Conservation (phyloP, 2,797 vertebrate species). For the Danio choprae region DNA sequence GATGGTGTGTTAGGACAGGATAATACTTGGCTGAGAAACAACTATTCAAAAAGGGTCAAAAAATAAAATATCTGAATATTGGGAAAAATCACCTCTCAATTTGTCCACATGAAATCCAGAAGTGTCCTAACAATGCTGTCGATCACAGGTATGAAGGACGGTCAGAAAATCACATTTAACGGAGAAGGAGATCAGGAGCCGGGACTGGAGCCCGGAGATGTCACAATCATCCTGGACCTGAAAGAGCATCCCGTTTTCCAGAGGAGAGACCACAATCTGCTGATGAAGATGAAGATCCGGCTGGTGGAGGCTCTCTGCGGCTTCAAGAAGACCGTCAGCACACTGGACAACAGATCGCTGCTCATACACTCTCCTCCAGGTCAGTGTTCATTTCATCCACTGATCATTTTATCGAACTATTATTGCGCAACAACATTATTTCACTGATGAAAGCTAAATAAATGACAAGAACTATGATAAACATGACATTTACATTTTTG, state of each 20-base stretch:
- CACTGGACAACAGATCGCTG: slow-evolving; percentile 87
- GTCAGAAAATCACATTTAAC: slow-evolving; percentile 92
- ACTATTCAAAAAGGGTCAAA: too few species aligned
- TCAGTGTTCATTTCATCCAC: slow-evolving; percentile 53
- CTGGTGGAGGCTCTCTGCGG: slow-evolving; percentile 93
- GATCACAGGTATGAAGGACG: slow-evolving; percentile 92
- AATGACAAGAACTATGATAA: too few species aligned
- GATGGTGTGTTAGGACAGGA: too few species aligned
- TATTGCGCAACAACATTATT: too few species aligned
- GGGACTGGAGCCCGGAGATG: slow-evolving; percentile 93
- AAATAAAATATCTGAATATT: too few species aligned
- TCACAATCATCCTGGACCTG: slow-evolving; percentile 92
- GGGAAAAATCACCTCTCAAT: too few species aligned
- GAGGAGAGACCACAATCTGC: slow-evolving; percentile 85
- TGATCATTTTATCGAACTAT: too few species aligned
- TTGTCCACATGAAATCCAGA: too few species aligned
- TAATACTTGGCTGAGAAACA: too few species aligned
- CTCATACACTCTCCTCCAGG: slow-evolving; percentile 85
- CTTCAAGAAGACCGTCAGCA: slow-evolving; percentile 87
- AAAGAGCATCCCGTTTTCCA: slow-evolving; percentile 89
- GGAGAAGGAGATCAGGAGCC: slow-evolving; percentile 97
- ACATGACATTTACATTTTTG: too few species aligned
- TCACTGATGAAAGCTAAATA: too few species aligned
- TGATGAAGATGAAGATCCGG: slow-evolving; percentile 90
- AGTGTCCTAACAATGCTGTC: background rate